Evolutionary conservation across 2,888 invertebrate genomes (phyloP).

Genomic region (Cephonodes hylas): DNA sequence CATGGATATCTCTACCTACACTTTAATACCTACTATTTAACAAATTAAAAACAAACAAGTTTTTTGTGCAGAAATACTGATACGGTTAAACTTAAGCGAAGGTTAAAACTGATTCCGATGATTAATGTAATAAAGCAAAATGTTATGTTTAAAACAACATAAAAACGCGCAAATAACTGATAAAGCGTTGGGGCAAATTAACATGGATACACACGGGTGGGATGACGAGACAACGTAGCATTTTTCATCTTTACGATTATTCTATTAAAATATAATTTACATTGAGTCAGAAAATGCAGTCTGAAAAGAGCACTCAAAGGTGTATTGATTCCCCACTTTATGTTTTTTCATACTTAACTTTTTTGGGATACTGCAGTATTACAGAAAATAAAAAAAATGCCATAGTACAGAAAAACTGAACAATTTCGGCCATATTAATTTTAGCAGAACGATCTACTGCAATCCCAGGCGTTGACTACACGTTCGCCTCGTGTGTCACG

Average conservation of each 20-base stretch:
- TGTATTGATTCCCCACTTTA: too few relatives aligned
- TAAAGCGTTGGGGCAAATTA: neutral
- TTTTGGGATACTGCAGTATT: too few relatives aligned
- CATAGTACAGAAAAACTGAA: neutral
- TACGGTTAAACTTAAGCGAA: constrained; percentile 9
- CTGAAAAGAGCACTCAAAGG: too few relatives aligned
- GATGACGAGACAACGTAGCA: neutral
- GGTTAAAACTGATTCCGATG: constrained; percentile 13
- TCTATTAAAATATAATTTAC: too few relatives aligned
- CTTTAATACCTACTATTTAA: neutral
- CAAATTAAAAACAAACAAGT: constrained; percentile 6
- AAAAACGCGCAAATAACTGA: neutral
- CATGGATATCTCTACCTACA: neutral
- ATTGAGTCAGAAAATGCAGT: too few relatives aligned
- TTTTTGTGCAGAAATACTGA: constrained; percentile 3
- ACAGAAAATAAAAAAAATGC: neutral
- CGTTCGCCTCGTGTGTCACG: neutral
- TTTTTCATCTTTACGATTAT: too few relatives aligned
- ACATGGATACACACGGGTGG: neutral
- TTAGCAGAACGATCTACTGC: neutral
- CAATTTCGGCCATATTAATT: neutral
- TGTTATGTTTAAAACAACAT: neutral
- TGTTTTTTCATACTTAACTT: too few relatives aligned
- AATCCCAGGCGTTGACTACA: neutral
- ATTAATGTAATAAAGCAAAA: constrained; percentile 5